Evolutionary conservation across 2,113 vertebrate genomes (phyloP).

Genomic region (Chascanopsetta lugubris): DNA sequence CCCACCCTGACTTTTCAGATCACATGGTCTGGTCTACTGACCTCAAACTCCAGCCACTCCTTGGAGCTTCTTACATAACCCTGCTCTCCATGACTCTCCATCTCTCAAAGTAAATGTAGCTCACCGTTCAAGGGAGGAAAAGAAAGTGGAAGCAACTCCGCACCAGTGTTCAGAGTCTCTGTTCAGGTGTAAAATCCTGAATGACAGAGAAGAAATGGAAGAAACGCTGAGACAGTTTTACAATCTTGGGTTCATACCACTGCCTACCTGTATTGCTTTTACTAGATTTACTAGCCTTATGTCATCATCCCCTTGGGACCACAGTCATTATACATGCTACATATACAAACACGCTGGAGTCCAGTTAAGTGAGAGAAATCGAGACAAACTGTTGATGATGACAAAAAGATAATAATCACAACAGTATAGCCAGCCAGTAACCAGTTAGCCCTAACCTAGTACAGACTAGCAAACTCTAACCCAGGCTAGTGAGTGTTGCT

Average conservation of each 20-base stretch:
- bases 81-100: constrained; percentile 26
- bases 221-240: constrained; percentile 9
- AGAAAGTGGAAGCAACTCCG: background rate
- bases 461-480: too few species aligned
- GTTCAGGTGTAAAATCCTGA: constrained; percentile 14
- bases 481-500: too few species aligned
- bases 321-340: constrained; percentile 1
- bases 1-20: constrained; percentile 60
- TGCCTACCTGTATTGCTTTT: constrained; percentile 21
- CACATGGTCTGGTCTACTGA: constrained; percentile 67
- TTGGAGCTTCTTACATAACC: constrained; percentile 61
- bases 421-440: too few species aligned
- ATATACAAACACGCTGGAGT: constrained; percentile 24
- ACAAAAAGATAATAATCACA: too few species aligned
- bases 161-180: background rate
- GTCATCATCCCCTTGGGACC: constrained; percentile 33
- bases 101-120: constrained; percentile 18
- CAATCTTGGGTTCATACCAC: constrained; percentile 22
- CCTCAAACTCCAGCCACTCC: constrained; percentile 63
- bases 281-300: constrained; percentile 34
- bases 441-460: too few species aligned
- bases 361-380: background rate
- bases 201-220: background rate
- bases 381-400: too few species aligned
- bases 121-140: constrained; percentile 7